Percentiles rank a stretch among this genome's conserved stretches.
Evolutionary conservation across 1,140 invertebrate species (phyloP).

Genomic region (Danaus plexippus): DNA sequence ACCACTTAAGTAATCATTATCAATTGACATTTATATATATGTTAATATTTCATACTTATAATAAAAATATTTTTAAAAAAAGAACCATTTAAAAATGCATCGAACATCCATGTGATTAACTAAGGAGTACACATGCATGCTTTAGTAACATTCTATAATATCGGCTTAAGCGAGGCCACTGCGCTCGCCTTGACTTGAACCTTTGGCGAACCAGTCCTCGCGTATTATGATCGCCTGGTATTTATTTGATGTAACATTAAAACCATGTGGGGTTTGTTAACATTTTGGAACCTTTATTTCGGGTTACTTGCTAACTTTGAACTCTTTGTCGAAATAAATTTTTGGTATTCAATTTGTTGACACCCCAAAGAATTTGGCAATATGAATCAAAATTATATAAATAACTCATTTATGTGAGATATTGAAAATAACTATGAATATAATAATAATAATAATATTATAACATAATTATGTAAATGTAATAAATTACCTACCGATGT

Average conservation of each 20-base stretch:
- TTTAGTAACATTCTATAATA: conserved; percentile 36
- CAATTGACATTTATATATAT: background rate
- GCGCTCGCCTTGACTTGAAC: conserved; percentile 36
- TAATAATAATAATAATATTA: too few relatives aligned
- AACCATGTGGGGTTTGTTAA: background rate
- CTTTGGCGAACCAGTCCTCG: conserved; percentile 17
- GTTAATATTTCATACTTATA: conserved; percentile 3
- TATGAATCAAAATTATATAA: too few relatives aligned
- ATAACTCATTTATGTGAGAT: too few relatives aligned
- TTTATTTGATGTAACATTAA: background rate
- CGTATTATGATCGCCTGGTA: conserved; percentile 27
- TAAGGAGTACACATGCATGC: conserved; percentile 5
- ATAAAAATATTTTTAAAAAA: conserved; percentile 4
- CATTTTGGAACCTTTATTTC: background rate
- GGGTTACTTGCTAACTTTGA: too few relatives aligned
- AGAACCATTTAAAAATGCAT: background rate
- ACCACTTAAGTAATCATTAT: background rate
- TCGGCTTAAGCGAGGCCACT: conserved; percentile 24
- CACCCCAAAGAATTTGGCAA: background rate
- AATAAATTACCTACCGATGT: too few relatives aligned
- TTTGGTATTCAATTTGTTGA: background rate
- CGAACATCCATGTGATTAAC: background rate
- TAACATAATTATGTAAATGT: too few relatives aligned
- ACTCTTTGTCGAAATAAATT: background rate
- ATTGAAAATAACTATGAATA: too few relatives aligned